Percentiles rank a stretch among this genome's conserved stretches.
phyloP scores from a whole-genome alignment of 2,113 vertebrate genomes.

The Syngnathus typhle region DNA sequence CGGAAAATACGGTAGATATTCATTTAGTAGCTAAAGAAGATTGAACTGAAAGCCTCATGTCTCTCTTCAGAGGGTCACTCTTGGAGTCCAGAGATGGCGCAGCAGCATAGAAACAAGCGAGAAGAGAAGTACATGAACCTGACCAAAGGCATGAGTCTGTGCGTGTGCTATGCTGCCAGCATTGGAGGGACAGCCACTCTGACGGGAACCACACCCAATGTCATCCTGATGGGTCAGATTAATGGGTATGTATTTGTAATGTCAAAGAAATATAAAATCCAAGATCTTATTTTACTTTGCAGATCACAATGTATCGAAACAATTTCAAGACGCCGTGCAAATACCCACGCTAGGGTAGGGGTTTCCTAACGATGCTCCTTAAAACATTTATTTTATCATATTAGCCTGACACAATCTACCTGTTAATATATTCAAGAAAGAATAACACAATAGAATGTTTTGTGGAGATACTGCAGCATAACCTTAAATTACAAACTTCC shows the following conservation, averaged over 20 bases:
- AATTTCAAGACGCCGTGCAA: too few relatives aligned
- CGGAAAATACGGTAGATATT: too few relatives aligned
- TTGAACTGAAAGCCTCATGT: neutral
- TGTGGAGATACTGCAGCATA: too few relatives aligned
- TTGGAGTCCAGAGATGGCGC: conserved; percentile 1
- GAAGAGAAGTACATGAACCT: conserved; percentile 65
- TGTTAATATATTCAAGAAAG: too few relatives aligned
- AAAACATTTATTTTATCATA: too few relatives aligned
- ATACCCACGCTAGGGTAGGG: too few relatives aligned
- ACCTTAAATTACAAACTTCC: too few relatives aligned
- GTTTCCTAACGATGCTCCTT: too few relatives aligned
- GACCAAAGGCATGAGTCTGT: conserved; percentile 81
- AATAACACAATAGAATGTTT: too few relatives aligned
- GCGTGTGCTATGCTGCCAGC: conserved; percentile 85
- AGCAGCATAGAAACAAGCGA: neutral
- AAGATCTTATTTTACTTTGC: too few relatives aligned
- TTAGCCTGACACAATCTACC: too few relatives aligned
- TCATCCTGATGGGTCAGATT: conserved; percentile 88
- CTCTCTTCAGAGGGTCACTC: conserved; percentile 22
- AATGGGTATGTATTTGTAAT: conserved; percentile 62
- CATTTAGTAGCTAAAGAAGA: neutral
- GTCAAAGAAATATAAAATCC: neutral
- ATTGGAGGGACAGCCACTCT: conserved; percentile 90
- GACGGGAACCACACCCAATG: conserved; percentile 86
- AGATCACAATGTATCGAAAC: too few relatives aligned